phyloP scores from a whole-genome alignment of 2,797 vertebrate species.

The Pseudochaenichthys georgianus region DNA sequence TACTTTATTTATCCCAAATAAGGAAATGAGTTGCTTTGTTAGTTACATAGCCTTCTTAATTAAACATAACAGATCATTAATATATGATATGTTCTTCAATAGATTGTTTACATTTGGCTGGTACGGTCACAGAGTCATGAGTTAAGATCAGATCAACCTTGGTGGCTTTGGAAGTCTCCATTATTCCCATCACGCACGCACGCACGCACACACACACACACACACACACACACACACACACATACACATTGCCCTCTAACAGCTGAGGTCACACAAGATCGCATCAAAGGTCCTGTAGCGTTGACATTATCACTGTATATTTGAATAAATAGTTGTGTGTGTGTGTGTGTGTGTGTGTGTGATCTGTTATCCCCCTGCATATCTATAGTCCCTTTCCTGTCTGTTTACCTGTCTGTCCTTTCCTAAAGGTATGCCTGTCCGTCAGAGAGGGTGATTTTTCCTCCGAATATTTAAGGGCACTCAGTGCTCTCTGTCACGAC shows the following conservation, averaged over 20 bases:
- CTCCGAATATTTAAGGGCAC: conserved; percentile 45
- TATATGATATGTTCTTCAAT: not conserved
- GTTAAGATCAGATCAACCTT: conserved; percentile 23
- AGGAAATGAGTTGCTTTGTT: no score
- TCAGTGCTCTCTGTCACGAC: conserved; percentile 30
- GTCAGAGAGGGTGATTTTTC: conserved; percentile 35
- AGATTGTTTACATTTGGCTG: not conserved
- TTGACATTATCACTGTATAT: conserved; percentile 49
- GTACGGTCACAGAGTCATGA: conserved; percentile 1
- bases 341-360: no score
- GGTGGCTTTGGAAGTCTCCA: conserved; percentile 14
- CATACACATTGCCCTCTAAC: conserved; percentile 49
- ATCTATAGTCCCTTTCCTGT: conserved; percentile 14
- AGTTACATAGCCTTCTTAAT: not conserved
- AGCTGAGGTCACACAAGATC: conserved; percentile 53
- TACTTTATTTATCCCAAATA: no score
- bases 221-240: conserved; percentile 18
- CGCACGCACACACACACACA: conserved; percentile 9
- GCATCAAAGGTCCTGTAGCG: conserved; percentile 38
- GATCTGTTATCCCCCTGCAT: conserved; percentile 30
- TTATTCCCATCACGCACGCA: conserved; percentile 8
- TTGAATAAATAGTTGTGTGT: conserved; percentile 29
- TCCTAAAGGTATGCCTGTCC: conserved; percentile 32
- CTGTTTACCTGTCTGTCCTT: conserved; percentile 37
- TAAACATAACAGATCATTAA: not conserved